Conservation (phyloP, 2,888 invertebrate genomes). For the Galerucella pusilla region DNA sequence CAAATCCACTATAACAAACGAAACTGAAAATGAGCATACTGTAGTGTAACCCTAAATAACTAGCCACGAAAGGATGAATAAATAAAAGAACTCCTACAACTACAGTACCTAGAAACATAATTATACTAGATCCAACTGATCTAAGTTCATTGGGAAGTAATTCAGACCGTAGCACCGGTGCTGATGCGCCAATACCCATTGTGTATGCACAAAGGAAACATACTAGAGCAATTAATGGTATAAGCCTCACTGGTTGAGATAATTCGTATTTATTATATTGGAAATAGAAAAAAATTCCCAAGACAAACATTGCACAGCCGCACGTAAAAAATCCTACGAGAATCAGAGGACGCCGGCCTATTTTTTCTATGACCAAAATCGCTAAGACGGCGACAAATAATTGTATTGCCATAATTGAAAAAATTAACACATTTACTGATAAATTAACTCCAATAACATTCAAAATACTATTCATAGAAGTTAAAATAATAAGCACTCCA, state of each 20-base stretch:
- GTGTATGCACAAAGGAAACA: neutral
- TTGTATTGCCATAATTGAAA: conserved; percentile 82
- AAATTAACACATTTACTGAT: conserved; percentile 73
- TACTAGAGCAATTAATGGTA: conserved; percentile 1
- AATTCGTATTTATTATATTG: neutral
- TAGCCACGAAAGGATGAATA: neutral
- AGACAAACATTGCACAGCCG: conserved; percentile 70
- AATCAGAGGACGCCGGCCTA: conserved; percentile 77
- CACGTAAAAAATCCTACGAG: conserved; percentile 75
- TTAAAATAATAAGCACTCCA: conserved; percentile 82
- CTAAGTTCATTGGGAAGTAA: conserved; percentile 43
- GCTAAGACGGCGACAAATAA: conserved; percentile 75
- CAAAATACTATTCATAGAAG: conserved; percentile 79
- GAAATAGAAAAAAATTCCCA: conserved; percentile 70
- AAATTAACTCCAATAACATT: conserved; percentile 72
- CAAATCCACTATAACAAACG: conserved; percentile 24
- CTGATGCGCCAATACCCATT: neutral
- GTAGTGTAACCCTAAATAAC: neutral
- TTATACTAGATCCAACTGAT: conserved; percentile 5
- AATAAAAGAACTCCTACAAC: neutral
- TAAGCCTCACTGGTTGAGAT: neutral
- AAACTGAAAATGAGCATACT: conserved; percentile 31
- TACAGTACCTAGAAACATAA: neutral
- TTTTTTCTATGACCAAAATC: conserved; percentile 77
- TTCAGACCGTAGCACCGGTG: conserved; percentile 60